These are phyloP conservation scores for Spea bombifrons DNA, from an alignment of 2,113 vertebrate species.

Conservation along the genomic window DNA sequence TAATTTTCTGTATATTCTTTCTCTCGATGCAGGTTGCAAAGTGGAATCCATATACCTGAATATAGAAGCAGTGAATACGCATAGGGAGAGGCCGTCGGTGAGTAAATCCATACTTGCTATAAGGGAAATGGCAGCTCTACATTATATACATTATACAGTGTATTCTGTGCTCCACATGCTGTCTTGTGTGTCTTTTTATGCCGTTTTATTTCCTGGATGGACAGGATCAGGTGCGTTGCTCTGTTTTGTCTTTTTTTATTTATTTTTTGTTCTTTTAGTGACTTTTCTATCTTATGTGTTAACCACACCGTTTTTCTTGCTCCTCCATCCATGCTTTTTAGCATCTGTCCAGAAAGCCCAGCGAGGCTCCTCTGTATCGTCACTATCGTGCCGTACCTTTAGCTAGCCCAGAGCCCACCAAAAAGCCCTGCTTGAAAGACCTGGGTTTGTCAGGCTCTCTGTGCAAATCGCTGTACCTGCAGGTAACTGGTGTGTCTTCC, in stretches of 20 bases:
- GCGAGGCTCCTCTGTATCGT: slow-evolving; percentile 44
- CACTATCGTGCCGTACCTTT: slow-evolving; percentile 49
- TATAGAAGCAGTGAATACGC: slow-evolving; percentile 86
- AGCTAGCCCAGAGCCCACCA: slow-evolving; percentile 56
- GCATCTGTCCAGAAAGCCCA: slow-evolving; percentile 38
- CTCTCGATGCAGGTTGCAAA: slow-evolving; percentile 74
- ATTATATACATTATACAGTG: too few species aligned
- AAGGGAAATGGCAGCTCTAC: too few species aligned
- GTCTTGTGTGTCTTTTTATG: too few species aligned
- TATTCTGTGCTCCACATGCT: too few species aligned
- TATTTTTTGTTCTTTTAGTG: too few species aligned
- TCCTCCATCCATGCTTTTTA: neutral
- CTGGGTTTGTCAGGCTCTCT: slow-evolving; percentile 50
- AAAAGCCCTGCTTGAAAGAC: slow-evolving; percentile 52
- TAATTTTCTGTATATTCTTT: neutral
- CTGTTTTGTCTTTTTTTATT: too few species aligned
- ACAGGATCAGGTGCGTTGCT: too few species aligned
- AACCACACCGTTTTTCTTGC: slow-evolving; percentile 21
- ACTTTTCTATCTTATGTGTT: neutral
- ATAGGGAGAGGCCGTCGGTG: slow-evolving; percentile 78
- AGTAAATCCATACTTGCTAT: slow-evolving; percentile 46
- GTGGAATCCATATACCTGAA: slow-evolving; percentile 85
- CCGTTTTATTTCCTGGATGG: too few species aligned
- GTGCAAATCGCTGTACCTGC: slow-evolving; percentile 7
- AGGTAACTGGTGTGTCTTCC: neutral